Conservation (phyloP, 2,113 vertebrate species). For the Phyllostomus discolor region DNA sequence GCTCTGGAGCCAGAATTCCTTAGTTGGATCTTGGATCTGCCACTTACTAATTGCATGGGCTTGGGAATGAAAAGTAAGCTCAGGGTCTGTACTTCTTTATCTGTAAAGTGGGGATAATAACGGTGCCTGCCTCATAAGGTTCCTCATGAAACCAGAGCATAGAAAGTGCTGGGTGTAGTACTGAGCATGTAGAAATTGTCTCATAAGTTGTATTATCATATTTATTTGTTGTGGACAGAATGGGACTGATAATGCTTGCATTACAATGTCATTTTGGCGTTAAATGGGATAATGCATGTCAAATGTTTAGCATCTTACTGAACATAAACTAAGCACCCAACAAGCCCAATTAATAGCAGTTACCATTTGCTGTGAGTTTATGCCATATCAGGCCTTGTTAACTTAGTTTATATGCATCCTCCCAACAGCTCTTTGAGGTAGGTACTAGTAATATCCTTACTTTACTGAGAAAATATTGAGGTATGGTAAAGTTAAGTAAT, state of each 20-base stretch:
- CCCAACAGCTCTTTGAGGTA: neutral
- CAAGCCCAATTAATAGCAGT: neutral
- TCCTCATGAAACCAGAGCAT: neutral
- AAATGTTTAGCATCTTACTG: neutral
- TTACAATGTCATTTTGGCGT: neutral
- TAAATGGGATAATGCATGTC: neutral
- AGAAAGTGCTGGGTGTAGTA: neutral
- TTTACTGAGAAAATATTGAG: constrained; percentile 25
- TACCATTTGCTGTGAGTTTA: neutral
- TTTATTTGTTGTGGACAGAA: neutral
- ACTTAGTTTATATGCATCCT: neutral
- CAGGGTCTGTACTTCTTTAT: neutral
- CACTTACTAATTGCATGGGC: neutral
- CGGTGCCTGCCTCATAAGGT: neutral
- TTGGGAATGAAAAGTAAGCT: neutral
- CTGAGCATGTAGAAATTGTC: neutral
- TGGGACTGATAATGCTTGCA: neutral
- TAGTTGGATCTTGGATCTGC: neutral
- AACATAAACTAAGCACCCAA: neutral
- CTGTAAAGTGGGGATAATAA: neutral
- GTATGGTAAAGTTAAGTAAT: neutral
- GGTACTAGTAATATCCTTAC: neutral
- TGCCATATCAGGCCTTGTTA: neutral
- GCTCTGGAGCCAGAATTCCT: neutral
- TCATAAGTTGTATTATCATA: neutral